phyloP scores from a whole-genome alignment of 1,140 invertebrate species.

The Pseudomyrmex concolor region DNA sequence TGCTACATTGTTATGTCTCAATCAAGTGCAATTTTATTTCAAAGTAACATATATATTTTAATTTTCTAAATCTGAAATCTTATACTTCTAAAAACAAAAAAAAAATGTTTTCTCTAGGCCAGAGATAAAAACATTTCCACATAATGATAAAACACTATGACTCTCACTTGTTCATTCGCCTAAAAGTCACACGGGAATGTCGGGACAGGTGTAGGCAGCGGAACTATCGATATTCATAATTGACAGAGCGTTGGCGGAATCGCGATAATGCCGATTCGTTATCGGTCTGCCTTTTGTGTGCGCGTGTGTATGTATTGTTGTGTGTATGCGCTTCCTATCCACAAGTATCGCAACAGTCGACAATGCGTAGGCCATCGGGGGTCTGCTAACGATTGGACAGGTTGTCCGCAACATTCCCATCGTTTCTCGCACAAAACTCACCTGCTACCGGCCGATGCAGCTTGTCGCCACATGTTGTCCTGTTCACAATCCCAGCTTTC shows the following conservation, averaged over 20 bases:
- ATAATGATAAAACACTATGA: neutral
- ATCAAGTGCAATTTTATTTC: neutral
- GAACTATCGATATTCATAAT: slow-evolving; percentile 60
- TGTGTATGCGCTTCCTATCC: slow-evolving; percentile 58
- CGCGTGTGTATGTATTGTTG: slow-evolving; percentile 6
- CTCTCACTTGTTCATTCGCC: neutral
- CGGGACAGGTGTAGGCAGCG: slow-evolving; percentile 45
- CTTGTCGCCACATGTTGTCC: slow-evolving; percentile 73
- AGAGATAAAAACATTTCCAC: neutral
- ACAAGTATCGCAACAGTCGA: slow-evolving; percentile 64
- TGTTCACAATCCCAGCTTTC: slow-evolving; percentile 67
- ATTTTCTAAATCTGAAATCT: neutral
- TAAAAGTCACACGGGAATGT: slow-evolving; percentile 47
- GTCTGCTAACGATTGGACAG: slow-evolving; percentile 72
- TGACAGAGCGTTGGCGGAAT: slow-evolving; percentile 59
- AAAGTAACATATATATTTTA: neutral
- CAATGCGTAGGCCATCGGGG: slow-evolving; percentile 72
- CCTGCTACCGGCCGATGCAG: slow-evolving; percentile 79
- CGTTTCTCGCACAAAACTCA: slow-evolving; percentile 74
- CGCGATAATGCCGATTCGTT: slow-evolving; percentile 65
- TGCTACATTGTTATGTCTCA: too few species aligned
- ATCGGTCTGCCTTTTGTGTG: slow-evolving; percentile 25
- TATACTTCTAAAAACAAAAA: slow-evolving; percentile 6
- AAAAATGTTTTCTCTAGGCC: too few species aligned
- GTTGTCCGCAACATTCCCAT: slow-evolving; percentile 81